Evolutionary conservation across 37 sponge, comb jelly and placozoan genomes (phyloP).

Genomic region (Aplysina aerophoba): DNA sequence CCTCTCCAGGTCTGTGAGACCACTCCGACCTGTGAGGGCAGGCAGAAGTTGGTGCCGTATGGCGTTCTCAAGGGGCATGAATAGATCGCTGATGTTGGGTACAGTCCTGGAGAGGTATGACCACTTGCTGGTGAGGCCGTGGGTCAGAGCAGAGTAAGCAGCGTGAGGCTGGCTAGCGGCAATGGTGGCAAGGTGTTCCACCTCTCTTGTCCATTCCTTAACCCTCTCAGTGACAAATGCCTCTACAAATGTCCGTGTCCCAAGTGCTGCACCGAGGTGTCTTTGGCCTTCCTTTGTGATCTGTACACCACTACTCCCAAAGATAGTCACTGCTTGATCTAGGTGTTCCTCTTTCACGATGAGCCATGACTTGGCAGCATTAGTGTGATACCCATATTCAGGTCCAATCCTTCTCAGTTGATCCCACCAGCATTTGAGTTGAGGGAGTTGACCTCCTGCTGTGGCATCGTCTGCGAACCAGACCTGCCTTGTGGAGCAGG

Average conservation of each 20-base stretch:
- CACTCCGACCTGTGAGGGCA: too few species aligned
- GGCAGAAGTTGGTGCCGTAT: too few species aligned
- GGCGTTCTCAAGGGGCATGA: too few species aligned
- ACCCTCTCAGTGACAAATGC: neutral
- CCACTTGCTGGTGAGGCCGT: conserved; percentile 3
- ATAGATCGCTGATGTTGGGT: too few species aligned
- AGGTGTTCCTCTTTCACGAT: neutral
- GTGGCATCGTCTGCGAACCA: conserved; percentile 13
- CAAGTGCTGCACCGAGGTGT: neutral
- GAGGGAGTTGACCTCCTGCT: neutral
- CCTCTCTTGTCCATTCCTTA: conserved; percentile 3
- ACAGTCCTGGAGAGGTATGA: too few species aligned
- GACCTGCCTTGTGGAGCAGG: neutral
- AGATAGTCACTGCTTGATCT: conserved; percentile 4
- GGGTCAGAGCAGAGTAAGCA: neutral
- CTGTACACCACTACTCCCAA: too few species aligned
- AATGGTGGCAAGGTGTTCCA: neutral
- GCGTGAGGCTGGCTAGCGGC: conserved; percentile 14
- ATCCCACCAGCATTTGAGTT: conserved; percentile 1
- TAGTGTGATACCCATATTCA: neutral
- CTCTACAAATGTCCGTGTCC: neutral
- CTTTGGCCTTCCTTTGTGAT: too few species aligned
- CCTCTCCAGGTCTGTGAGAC: too few species aligned
- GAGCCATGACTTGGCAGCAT: neutral
- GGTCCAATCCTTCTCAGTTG: neutral